Evolutionary conservation across 2,888 invertebrate genomes (phyloP), one percentile per base, ranked within the genome.

Genomic region (Deilephila porcellus): DNA sequence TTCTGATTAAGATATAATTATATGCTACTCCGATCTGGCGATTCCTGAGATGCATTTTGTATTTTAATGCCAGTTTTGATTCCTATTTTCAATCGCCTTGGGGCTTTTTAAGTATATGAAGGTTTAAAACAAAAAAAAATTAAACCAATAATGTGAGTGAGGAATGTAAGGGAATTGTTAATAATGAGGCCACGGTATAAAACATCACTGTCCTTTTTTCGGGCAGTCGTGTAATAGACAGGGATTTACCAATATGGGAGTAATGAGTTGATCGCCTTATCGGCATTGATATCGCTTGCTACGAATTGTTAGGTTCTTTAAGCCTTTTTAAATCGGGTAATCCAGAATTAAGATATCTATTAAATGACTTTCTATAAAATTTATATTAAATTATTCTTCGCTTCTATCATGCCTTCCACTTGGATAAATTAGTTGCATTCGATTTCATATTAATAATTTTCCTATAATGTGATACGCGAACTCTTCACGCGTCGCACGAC

Each of bases 1-100:
- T 32, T 59, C n/a, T 71, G 59, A 71, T 59, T 34, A 56, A 71
- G 70, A 52, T 67, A 67, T 67, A 67, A 67, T 64, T 64, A 64
- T 64, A 37, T 25, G 20, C 11, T 52, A 25, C 25, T 25, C 25
- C 45, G 11, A 45, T 67, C 67, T n/a, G n/a, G 19, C 19, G n/a
- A 56, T 56, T 56, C n/a, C 56, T 56, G 56, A 6, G n/a, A 56
- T 56, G 56, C 25, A 64, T 67, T 52, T 52, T 45, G 45, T 52
- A 52, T 52, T 52, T 67, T 6, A 20, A 52, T 25, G 25, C 32
- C n/a, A 37, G 14, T n/a, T 45, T 20, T 17, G 29, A 5, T 67
- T 52, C 20, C 1, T 5, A 20, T 67, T 29, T 52, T 52, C 0
- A 52, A 25, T 67, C 20, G 67, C 67, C 67, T 37, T 67, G 25